phyloP scores from a whole-genome alignment of 2,113 vertebrate genomes.

The Natator depressus region DNA sequence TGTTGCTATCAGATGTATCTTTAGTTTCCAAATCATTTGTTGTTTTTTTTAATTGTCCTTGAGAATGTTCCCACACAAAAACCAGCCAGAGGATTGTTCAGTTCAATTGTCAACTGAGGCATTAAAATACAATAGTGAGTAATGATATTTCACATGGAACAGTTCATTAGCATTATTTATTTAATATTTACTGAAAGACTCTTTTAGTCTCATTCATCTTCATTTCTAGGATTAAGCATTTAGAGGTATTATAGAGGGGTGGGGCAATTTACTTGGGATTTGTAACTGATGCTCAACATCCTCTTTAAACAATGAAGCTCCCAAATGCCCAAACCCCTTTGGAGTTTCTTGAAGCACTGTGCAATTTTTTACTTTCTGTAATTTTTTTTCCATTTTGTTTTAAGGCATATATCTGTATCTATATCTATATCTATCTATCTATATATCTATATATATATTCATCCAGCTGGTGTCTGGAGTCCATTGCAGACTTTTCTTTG shows the following conservation, averaged over 20 bases:
- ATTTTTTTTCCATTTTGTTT: not conserved
- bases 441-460: rapidly evolving
- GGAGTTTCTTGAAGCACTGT: not conserved
- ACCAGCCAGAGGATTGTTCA: not conserved
- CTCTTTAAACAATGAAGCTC: not conserved
- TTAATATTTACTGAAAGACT: not conserved
- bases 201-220: not conserved
- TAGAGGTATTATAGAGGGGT: not conserved
- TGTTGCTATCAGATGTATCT: not conserved
- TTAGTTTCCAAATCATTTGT: not conserved
- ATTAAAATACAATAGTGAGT: not conserved
- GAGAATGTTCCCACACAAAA: not conserved
- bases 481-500: not conserved
- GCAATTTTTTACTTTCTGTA: not conserved
- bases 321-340: rapidly evolving
- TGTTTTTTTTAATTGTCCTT: not conserved
- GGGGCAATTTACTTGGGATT: not conserved
- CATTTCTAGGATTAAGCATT: not conserved
- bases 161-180: not conserved
- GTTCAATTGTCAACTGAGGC: not conserved
- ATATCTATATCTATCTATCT: not conserved
- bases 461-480: not conserved
- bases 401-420: not conserved
- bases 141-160: not conserved
- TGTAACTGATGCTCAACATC: not conserved